Conservation (phyloP, 2,797 vertebrate genomes). For the Chiroxiphia lanceolata region DNA sequence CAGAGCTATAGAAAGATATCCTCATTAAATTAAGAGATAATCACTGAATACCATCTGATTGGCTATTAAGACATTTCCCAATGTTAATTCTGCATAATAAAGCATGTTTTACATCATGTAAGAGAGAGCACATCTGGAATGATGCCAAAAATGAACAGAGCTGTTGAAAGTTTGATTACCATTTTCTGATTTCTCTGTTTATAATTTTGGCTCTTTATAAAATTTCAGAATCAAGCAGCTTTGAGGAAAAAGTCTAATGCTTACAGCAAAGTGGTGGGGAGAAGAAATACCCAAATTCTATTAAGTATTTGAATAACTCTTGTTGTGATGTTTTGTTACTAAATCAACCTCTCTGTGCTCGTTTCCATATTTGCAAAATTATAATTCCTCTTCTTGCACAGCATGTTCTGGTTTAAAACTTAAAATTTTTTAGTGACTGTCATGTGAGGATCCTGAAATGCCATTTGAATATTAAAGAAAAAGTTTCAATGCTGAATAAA, state of each 20-base stretch:
- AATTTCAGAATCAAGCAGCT: not conserved
- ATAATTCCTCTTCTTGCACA: not conserved
- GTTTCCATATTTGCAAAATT: not conserved
- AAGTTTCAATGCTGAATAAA: not conserved
- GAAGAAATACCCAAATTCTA: not conserved
- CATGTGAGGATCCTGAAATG: not conserved
- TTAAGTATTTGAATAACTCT: not conserved
- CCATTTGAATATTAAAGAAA: not conserved
- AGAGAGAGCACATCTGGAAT: not conserved
- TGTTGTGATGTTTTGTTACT: not conserved
- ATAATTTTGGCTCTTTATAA: constrained; percentile 12
- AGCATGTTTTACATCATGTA: not conserved
- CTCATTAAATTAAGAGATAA: constrained; percentile 42
- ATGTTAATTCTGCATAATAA: constrained; percentile 28
- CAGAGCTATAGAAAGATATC: constrained; percentile 12
- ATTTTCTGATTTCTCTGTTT: constrained; percentile 33
- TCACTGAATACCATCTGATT: constrained; percentile 43
- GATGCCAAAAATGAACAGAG: not conserved
- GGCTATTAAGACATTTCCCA: constrained; percentile 32
- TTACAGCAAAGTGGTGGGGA: not conserved
- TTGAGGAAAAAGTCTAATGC: not conserved
- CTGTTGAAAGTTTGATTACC: constrained; percentile 26
- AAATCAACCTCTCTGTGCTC: not conserved
- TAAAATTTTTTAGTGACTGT: not conserved
- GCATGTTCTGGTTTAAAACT: not conserved